Conservation (phyloP, 2,113 vertebrate species). For the Amia ocellicauda region DNA sequence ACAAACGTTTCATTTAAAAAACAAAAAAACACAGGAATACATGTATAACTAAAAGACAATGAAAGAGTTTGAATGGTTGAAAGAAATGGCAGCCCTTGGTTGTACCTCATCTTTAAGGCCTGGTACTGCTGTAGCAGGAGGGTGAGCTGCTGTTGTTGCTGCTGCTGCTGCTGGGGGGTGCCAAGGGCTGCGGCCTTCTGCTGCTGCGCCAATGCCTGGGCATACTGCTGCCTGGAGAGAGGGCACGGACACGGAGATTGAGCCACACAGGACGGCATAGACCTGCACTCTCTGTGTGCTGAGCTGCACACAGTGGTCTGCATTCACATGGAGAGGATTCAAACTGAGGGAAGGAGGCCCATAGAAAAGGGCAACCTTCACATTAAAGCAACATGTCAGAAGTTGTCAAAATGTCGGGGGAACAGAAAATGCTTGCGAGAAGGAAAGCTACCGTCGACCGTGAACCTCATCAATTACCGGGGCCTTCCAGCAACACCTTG, state of each 20-base stretch:
- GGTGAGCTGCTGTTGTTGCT: conserved; percentile 90
- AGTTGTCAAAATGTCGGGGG: no score
- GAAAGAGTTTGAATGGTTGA: no score
- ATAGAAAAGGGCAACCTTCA: neutral
- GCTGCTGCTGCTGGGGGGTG: conserved; percentile 88
- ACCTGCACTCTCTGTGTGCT: no score
- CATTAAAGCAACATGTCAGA: neutral
- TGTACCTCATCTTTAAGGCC: conserved; percentile 88
- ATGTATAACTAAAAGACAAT: no score
- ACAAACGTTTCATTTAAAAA: no score
- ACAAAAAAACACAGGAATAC: no score
- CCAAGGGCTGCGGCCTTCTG: conserved; percentile 85
- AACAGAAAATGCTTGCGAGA: no score
- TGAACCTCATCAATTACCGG: no score
- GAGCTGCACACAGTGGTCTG: no score
- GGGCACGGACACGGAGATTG: neutral
- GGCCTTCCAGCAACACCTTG: no score
- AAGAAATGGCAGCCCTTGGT: neutral
- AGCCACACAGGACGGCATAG: neutral
- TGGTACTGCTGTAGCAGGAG: conserved; percentile 91
- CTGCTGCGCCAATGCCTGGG: conserved; percentile 85
- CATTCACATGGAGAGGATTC: no score
- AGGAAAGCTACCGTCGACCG: no score
- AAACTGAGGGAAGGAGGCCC: neutral
- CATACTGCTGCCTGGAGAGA: conserved; percentile 86